Evolutionary conservation across 2,888 invertebrate species (phyloP).

Genomic region (Pelosia muscerda): DNA sequence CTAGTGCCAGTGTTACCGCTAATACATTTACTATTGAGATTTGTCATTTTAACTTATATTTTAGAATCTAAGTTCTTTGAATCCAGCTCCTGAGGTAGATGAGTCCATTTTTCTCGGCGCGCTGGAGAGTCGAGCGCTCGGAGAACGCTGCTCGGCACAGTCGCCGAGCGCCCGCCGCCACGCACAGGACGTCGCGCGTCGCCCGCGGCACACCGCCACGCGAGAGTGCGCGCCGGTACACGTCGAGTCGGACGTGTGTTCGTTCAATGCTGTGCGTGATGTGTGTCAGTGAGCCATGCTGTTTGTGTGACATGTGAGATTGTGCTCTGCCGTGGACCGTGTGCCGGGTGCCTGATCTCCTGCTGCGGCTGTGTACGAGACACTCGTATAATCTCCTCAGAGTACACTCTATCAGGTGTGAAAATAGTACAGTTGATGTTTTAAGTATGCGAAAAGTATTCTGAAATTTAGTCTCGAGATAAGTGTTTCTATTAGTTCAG

Average conservation of each 20-base stretch:
- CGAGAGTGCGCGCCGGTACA: not conserved
- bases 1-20: not conserved
- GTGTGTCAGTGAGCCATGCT: constrained; percentile 16
- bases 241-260: not conserved
- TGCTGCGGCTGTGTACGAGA: not conserved
- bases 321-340: too few species aligned
- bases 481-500: not conserved
- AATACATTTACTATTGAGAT: not conserved
- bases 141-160: constrained; percentile 32
- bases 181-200: not conserved
- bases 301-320: constrained; percentile 3
- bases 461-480: not conserved
- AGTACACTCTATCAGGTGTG: not conserved
- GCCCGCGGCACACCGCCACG: not conserved
- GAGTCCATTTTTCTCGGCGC: constrained; percentile 29
- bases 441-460: not conserved
- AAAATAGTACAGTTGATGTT: not conserved
- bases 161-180: constrained; percentile 37
- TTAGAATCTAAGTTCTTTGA: not conserved
- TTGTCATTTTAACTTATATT: not conserved
- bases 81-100: constrained; percentile 5
- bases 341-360: not conserved
- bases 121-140: constrained; percentile 16
- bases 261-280: not conserved
- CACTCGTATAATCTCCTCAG: not conserved